These are phyloP conservation scores for Trimorus sp. DNA, from an alignment of 2,888 invertebrate species.

Conservation along the genomic window DNA sequence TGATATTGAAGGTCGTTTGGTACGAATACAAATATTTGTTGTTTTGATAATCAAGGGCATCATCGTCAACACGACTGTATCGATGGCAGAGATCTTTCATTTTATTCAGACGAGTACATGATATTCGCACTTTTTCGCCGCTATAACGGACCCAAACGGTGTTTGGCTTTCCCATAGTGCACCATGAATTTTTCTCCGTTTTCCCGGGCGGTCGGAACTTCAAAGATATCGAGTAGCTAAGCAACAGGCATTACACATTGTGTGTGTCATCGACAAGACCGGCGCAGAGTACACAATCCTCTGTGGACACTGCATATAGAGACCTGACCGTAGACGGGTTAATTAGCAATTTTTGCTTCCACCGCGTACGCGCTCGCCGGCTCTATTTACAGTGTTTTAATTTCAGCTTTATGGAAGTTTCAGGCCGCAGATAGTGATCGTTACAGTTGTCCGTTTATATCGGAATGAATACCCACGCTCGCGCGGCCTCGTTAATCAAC, in stretches of 20 bases:
- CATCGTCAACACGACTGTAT: no score
- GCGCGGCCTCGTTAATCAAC: no score
- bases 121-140: background rate
- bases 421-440: constrained; percentile 4
- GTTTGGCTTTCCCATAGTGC: constrained; percentile 66
- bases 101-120: background rate
- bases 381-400: constrained; percentile 41
- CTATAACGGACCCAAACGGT: constrained; percentile 29
- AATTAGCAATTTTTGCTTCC: constrained; percentile 58
- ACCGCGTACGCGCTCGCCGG: constrained; percentile 12
- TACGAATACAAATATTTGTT: no score
- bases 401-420: constrained; percentile 25
- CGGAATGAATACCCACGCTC: background rate
- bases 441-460: background rate
- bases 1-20: no score
- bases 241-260: constrained; percentile 67
- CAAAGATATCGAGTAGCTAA: constrained; percentile 67
- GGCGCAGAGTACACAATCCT: constrained; percentile 57
- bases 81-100: no score
- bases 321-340: constrained; percentile 48
- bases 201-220: constrained; percentile 58
- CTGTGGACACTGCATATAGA: constrained; percentile 62
- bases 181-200: constrained; percentile 50
- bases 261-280: constrained; percentile 60
- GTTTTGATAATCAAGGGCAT: no score